Evolutionary conservation across 2,797 vertebrate species (phyloP), one percentile per base, ranked within the genome.

Genomic region (Acanthopagrus latus): DNA sequence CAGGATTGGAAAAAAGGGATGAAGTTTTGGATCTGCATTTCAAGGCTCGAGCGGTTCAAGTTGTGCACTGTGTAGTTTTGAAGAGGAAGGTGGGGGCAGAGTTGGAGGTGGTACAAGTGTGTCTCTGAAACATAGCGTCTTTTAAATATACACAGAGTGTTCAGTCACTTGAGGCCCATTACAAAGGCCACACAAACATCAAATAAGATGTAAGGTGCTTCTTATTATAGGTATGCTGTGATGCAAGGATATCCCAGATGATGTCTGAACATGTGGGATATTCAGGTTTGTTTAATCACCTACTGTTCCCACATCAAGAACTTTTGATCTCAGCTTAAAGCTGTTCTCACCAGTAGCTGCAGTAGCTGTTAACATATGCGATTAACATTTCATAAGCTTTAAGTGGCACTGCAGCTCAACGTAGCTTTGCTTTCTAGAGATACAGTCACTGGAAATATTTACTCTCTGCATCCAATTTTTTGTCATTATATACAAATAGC

Each of bases 1-100:
- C 58, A 43, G 65, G 47, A 69, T 85, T 83, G 72, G 86, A 85
- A 76, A 86, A 86, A 89, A 86, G 57, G 46, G 58, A 86, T 74
- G 50, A 52, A 43, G 72, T 82, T 78, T 59, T 71, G 57, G 63
- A 83, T 76, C 67, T 78, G 54, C 70, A n/a, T 79, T 56, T 33
- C 50, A 67, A 76, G 52, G 74, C 77, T 77, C 59, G 80, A 76
- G 63, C 60, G 73, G 68, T 73, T 71, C 43, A 78, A 76, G 58
- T 73, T 80, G 62, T 33, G 66, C 64, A 62, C 47, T 60, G 59
- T 67, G 56, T 17, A 57, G 21, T 74, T 83, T 77, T 70, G 57
- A 71, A 70, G 62, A 52, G 59, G 38, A 62, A 38, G 27, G 25
- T 57, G n/a, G 59, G 73, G 56, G 52, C 25, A 67, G n/a, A 33